Conservation (phyloP, 2,113 vertebrate genomes). For the Epinephelus fuscoguttatus region DNA sequence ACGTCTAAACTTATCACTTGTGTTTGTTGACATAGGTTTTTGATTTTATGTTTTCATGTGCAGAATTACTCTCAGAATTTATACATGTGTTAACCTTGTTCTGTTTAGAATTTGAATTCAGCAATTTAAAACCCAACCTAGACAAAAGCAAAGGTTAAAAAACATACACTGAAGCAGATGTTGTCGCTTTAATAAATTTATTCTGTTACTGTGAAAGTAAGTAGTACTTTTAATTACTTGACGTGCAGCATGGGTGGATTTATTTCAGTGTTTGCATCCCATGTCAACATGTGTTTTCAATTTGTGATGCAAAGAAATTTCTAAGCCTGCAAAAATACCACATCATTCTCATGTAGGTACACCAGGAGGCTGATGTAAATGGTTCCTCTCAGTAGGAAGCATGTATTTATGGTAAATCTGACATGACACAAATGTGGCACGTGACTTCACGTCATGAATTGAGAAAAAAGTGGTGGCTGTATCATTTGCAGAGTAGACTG, state of each 20-base stretch:
- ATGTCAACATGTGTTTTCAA: slow-evolving; percentile 16
- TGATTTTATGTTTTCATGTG: neutral
- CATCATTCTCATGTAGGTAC: slow-evolving; percentile 10
- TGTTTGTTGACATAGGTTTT: neutral
- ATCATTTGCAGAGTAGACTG: slow-evolving; percentile 1
- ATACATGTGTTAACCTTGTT: neutral
- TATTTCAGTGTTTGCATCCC: neutral
- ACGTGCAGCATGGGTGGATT: slow-evolving; percentile 6
- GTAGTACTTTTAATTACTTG: neutral
- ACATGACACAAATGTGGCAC: slow-evolving; percentile 13
- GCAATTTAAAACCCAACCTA: neutral
- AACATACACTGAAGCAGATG: neutral
- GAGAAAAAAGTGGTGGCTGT: neutral
- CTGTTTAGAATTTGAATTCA: neutral
- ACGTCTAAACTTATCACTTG: neutral
- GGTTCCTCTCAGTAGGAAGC: slow-evolving; percentile 23
- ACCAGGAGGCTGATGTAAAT: slow-evolving; percentile 20
- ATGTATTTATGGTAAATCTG: slow-evolving; percentile 44
- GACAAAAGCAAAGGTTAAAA: neutral
- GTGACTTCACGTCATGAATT: neutral
- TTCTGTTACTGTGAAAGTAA: neutral
- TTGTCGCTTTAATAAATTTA: neutral
- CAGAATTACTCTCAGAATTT: neutral
- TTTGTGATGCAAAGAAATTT: neutral
- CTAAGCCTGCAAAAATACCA: neutral